Conservation (phyloP, 2,797 vertebrate species). For the Petrocephalus schoutedeni region DNA sequence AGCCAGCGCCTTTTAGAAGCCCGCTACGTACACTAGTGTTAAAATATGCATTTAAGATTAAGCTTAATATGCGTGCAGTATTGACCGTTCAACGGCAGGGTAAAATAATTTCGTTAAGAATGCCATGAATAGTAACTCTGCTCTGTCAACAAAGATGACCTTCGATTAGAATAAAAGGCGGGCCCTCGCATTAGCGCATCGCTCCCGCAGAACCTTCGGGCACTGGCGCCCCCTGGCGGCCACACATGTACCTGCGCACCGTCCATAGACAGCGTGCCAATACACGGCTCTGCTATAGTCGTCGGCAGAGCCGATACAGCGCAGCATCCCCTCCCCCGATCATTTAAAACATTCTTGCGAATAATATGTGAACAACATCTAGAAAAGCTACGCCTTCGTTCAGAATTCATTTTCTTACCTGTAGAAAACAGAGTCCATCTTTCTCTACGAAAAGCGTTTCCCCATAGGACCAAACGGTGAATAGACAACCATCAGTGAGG, state of each 20-base stretch:
- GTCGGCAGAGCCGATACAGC: not conserved
- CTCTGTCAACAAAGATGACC: constrained; percentile 13
- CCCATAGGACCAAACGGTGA: constrained; percentile 6
- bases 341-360: not conserved
- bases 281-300: not conserved
- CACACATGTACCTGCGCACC: not conserved
- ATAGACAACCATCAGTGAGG: not conserved
- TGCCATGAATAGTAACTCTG: not conserved
- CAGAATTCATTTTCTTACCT: constrained; percentile 15
- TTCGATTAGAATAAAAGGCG: not conserved
- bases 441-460: not conserved
- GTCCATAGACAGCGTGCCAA: not conserved
- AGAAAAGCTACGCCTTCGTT: not conserved
- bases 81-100: not conserved
- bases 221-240: not conserved
- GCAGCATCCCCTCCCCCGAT: not conserved
- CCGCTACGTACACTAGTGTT: not conserved
- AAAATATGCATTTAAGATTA: not conserved
- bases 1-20: not conserved
- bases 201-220: not conserved
- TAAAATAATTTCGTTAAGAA: constrained; percentile 4
- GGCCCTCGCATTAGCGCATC: not conserved
- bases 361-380: not conserved
- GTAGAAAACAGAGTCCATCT: constrained; percentile 15
- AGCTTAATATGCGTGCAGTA: not conserved